A percentile compares a stretch with the other conserved stretches of the same genome.
Evolutionary conservation across 2,113 vertebrate genomes (phyloP).

Genomic region (Capreolus pygargus): DNA sequence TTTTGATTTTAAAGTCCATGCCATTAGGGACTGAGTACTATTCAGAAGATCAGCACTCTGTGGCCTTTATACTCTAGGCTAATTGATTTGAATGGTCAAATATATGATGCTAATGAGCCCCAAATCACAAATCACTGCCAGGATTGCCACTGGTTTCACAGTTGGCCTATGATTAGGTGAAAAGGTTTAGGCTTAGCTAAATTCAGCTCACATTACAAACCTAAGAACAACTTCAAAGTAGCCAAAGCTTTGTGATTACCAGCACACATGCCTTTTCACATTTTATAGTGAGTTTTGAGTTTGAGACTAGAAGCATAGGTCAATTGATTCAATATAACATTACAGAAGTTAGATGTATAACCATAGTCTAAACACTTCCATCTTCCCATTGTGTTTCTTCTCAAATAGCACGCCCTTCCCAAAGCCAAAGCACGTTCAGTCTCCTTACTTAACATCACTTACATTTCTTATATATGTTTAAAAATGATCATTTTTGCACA

Average conservation of each 20-base stretch:
- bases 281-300: background rate
- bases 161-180: background rate
- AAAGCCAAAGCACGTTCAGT: background rate
- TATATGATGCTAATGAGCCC: background rate
- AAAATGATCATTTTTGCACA: background rate
- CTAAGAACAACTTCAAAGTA: background rate
- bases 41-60: background rate
- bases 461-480: background rate
- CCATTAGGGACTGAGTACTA: background rate
- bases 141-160: background rate
- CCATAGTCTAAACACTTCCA: background rate
- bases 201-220: background rate
- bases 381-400: background rate
- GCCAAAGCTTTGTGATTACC: background rate
- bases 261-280: background rate
- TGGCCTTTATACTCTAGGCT: background rate
- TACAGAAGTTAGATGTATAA: background rate
- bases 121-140: background rate
- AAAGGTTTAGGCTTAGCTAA: background rate
- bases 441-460: background rate
- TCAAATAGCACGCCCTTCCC: background rate
- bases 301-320: background rate
- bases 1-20: background rate
- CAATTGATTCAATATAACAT: background rate
- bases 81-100: background rate